Evolutionary conservation across 2,888 invertebrate genomes (phyloP).

Genomic region (Argynnis bischoffii): DNA sequence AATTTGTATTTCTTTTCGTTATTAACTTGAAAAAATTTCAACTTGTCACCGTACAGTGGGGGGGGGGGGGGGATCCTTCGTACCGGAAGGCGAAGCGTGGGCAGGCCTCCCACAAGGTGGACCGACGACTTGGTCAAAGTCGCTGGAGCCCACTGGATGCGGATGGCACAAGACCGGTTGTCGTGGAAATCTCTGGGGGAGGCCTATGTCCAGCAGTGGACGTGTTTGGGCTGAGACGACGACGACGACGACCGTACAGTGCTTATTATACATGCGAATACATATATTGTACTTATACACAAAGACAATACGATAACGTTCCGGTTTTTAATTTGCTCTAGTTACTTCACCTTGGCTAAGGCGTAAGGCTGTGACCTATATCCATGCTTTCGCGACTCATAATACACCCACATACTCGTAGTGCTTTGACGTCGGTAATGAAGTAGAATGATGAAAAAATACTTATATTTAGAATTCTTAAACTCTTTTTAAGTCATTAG

Average conservation of each 20-base stretch:
- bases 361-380: conserved; percentile 49
- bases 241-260: neutral
- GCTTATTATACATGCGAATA: neutral
- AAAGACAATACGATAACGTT: conserved; percentile 23
- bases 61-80: too few species aligned
- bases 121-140: too few species aligned
- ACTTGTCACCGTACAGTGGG: neutral
- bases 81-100: too few species aligned
- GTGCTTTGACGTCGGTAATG: conserved; percentile 21
- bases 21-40: too few species aligned
- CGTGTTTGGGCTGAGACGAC: too few species aligned
- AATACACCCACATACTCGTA: conserved; percentile 22
- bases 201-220: too few species aligned
- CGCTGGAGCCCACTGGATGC: too few species aligned
- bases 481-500: neutral
- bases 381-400: conserved; percentile 43
- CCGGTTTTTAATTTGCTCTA: conserved; percentile 30
- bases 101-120: too few species aligned
- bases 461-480: neutral
- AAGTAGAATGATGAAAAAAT: conserved; percentile 17
- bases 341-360: conserved; percentile 44
- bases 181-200: too few species aligned
- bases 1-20: too few species aligned
- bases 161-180: too few species aligned
- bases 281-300: neutral